Evolutionary conservation across 1,140 invertebrate genomes (phyloP).

Genomic region (Apis cerana): DNA sequence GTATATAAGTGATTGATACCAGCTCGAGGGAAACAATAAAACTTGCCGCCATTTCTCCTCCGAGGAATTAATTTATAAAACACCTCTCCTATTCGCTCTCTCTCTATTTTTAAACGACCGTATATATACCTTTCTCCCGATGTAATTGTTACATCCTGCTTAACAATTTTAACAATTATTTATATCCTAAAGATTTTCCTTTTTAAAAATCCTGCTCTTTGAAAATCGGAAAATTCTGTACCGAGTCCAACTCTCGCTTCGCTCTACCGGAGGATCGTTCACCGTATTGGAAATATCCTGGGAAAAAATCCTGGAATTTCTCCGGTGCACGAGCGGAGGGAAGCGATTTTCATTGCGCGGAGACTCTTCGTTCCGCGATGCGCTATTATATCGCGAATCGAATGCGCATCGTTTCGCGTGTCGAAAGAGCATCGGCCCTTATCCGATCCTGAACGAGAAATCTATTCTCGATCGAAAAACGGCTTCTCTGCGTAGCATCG

Average conservation of each 20-base stretch:
- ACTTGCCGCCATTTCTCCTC: background rate
- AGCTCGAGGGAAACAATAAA: conserved; percentile 18
- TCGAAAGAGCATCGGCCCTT: conserved; percentile 2
- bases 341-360: background rate
- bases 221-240: too few relatives aligned
- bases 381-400: background rate
- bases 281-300: too few relatives aligned
- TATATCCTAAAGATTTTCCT: too few relatives aligned
- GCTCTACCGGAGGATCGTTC: too few relatives aligned
- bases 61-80: conserved; percentile 25
- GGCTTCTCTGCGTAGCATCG: background rate
- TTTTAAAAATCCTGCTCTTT: too few relatives aligned
- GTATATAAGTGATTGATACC: conserved; percentile 34
- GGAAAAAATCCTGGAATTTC: too few relatives aligned
- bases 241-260: too few relatives aligned
- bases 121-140: too few relatives aligned
- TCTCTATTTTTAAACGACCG: too few relatives aligned
- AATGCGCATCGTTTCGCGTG: background rate
- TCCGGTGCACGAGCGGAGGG: too few relatives aligned
- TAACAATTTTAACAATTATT: too few relatives aligned
- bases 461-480: background rate
- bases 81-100: background rate
- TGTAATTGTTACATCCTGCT: too few relatives aligned
- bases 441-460: background rate
- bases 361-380: background rate